Percentiles rank a stretch among this genome's conserved stretches.
Conservation (phyloP, 2,797 vertebrate genomes). For the Anas bernieri region DNA sequence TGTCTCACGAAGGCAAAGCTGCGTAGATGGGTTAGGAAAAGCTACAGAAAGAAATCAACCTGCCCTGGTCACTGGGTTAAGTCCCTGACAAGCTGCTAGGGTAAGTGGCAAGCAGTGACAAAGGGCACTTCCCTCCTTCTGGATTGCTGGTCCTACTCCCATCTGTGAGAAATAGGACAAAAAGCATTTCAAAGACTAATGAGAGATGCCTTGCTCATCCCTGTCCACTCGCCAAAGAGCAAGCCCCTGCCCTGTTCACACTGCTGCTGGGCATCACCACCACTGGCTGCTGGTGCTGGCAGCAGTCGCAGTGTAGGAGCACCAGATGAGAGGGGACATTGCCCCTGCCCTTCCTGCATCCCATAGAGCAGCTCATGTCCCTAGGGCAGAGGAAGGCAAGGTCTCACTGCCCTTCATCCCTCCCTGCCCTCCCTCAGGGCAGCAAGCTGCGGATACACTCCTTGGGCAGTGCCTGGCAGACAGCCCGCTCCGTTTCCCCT, state of each 20-base stretch:
- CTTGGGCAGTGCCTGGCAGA: fast-evolving
- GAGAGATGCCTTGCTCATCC: not conserved
- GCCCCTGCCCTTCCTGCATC: not conserved
- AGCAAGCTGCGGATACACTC: not conserved
- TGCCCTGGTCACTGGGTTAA: not conserved
- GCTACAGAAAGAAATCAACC: not conserved
- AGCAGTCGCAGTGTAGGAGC: fast-evolving
- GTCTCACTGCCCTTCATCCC: not conserved
- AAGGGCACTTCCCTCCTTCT: not conserved
- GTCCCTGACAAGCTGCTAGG: not conserved
- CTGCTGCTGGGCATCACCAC: not conserved
- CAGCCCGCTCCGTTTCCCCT: not conserved
- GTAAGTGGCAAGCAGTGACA: not conserved
- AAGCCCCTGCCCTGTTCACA: fast-evolving
- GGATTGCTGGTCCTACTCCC: not conserved
- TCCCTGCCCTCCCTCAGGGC: not conserved
- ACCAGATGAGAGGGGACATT: fast-evolving
- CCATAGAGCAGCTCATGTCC: fast-evolving
- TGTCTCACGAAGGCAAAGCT: not conserved
- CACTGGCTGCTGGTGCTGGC: not conserved
- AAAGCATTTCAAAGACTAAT: not conserved
- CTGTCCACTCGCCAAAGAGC: not conserved
- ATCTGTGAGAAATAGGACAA: fast-evolving
- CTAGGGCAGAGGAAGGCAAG: not conserved
- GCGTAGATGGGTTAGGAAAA: not conserved